Evolutionary conservation across 2,888 invertebrate species (phyloP).

Genomic region (Dioctria linearis): DNA sequence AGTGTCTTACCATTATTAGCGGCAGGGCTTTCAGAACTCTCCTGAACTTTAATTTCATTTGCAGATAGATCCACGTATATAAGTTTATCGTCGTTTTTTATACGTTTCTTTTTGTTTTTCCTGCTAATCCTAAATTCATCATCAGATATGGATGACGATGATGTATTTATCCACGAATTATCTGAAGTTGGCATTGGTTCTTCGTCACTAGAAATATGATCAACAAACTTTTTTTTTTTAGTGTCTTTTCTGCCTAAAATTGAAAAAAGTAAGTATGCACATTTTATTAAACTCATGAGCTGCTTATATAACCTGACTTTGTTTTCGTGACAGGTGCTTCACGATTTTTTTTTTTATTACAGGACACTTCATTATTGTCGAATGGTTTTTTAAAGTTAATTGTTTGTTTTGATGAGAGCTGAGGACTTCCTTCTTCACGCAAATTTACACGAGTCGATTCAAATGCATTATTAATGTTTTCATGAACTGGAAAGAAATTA

Average conservation of each 20-base stretch:
- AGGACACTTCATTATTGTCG: background rate
- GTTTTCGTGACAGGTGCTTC: background rate
- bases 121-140: conserved; percentile 23
- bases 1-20: conserved; percentile 62
- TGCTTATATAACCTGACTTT: background rate
- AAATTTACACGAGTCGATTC: conserved; percentile 64
- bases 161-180: conserved; percentile 17
- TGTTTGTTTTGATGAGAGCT: background rate
- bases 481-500: conserved; percentile 61
- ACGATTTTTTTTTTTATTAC: background rate
- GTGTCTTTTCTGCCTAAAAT: conserved; percentile 7
- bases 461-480: conserved; percentile 63
- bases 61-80: conserved; percentile 68
- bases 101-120: conserved; percentile 27
- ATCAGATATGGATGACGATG: conserved; percentile 17
- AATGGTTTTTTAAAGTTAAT: conserved; percentile 12
- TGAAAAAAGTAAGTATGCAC: background rate
- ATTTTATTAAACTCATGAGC: background rate
- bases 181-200: conserved; percentile 1
- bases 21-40: conserved; percentile 60
- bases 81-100: conserved; percentile 59
- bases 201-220: background rate
- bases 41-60: conserved; percentile 64
- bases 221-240: background rate
- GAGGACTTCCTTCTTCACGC: background rate